Evolutionary conservation across 2,888 invertebrate genomes (phyloP), one percentile per base, ranked within the genome.

Genomic region (Gastracanthus pulcherrimus): DNA sequence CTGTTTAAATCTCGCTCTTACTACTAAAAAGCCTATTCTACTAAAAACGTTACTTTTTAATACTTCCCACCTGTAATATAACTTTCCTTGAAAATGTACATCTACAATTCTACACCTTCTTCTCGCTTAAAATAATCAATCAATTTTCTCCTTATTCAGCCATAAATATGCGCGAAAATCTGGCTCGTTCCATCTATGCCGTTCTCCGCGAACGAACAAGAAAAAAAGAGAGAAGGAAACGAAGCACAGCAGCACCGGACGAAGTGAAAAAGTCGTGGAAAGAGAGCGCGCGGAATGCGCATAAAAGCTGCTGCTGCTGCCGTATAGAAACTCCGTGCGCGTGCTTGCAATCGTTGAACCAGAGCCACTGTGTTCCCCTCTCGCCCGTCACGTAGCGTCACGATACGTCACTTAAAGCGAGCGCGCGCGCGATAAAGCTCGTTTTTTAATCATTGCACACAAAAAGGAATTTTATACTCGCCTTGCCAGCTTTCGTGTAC

Each of bases 371-470:
- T 19, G 48, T 9, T 48, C 6, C 23, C 11, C 51, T 23, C 31
- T 3, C 36, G 23, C 36, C 16, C 26, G 36, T 19, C 26, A n/a
- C 26, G 48, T 58, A 41, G 36, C 60, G 19, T 31, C 67, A 34
- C 60, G 74, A 72, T 48, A 80, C 60, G 77, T 77, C 80, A 75
- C 69, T 71, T 71, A 66, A 38, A 75, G 23, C 34, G 23, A 48
- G 58, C 16, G 34, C 16, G 34, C 16, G 34, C 60, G 48, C 55
- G 55, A 83, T 75, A 76, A 79, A 74, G 60, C 67, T 76, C 26
- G 9, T 75, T 79, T 64, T 81, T 81, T 84, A 84, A 82, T 80
- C 76, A 77, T 77, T n/a, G 71, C 75, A 26, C 64, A 60, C n/a
- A 34, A 75, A 70, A 80, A 75, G 19, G 13, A 36, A 13, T 23